These are phyloP conservation scores for Margarornis squamiger DNA, from an alignment of 2,797 vertebrate genomes.

Conservation along the genomic window DNA sequence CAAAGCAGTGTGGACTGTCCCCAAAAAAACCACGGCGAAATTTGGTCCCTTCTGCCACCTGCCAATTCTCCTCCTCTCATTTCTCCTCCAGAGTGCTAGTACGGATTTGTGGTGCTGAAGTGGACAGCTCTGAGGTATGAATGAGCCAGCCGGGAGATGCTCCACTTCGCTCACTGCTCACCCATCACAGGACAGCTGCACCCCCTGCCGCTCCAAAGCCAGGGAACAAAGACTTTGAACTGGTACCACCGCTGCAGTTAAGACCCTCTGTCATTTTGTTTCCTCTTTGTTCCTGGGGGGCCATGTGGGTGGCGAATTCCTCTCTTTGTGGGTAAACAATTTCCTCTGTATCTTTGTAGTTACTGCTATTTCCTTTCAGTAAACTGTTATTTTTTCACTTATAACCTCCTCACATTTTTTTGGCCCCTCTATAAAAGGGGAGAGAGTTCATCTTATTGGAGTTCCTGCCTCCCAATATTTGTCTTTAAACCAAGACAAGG, in stretches of 20 bases:
- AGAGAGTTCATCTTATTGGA: not conserved
- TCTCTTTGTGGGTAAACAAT: not conserved
- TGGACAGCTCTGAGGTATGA: not conserved
- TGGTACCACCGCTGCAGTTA: not conserved
- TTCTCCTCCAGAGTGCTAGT: not conserved
- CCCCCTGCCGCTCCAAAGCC: not conserved
- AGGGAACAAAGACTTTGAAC: not conserved
- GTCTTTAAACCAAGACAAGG: not conserved
- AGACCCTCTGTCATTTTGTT: not conserved
- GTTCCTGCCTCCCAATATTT: not conserved
- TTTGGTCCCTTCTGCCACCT: not conserved
- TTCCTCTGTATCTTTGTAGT: not conserved
- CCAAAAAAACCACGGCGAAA: not conserved
- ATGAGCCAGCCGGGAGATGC: not conserved
- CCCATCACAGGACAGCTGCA: not conserved
- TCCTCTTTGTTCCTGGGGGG: not conserved
- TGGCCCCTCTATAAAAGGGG: not conserved
- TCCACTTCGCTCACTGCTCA: not conserved
- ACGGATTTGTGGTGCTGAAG: not conserved
- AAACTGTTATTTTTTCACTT: not conserved
- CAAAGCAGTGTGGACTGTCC: not conserved
- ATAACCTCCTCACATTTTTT: not conserved
- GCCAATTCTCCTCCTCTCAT: not conserved
- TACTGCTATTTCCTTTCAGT: not conserved
- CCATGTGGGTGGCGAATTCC: not conserved